Conservation (phyloP, 2,888 invertebrate species). For the Heliconius aoede region DNA sequence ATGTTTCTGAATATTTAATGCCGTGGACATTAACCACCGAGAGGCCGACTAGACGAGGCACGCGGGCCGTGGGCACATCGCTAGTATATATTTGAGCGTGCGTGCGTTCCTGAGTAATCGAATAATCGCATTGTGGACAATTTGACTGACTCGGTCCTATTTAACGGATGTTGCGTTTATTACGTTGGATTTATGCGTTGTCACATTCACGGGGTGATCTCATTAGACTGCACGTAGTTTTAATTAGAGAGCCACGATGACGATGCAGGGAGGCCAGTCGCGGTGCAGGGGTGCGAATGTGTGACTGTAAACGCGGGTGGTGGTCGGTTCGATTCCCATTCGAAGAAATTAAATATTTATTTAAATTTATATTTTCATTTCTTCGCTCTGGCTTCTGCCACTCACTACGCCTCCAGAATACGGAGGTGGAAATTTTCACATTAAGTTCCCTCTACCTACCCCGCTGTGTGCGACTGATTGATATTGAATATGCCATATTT, state of each 20-base stretch:
- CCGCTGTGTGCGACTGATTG: no score
- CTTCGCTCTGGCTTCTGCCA: no score
- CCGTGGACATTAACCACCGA: conserved; percentile 42
- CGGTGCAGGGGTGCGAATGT: no score
- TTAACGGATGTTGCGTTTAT: conserved; percentile 78
- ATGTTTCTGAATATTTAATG: conserved; percentile 45
- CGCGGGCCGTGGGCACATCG: conserved; percentile 35
- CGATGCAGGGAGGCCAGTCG: conserved; percentile 41
- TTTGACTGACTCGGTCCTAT: conserved; percentile 77
- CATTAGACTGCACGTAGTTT: conserved; percentile 75
- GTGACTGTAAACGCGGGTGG: no score
- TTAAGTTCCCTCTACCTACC: no score
- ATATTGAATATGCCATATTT: conserved; percentile 5
- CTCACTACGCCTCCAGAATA: no score
- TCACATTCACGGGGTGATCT: conserved; percentile 73
- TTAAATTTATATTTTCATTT: no score
- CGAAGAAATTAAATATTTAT: no score
- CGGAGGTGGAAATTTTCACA: no score
- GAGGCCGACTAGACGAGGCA: conserved; percentile 34
- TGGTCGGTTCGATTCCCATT: no score
- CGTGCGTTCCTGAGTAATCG: conserved; percentile 67
- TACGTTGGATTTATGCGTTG: conserved; percentile 78
- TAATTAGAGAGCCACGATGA: conserved; percentile 72
- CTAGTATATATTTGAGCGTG: conserved; percentile 55
- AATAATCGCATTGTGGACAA: conserved; percentile 81